Conservation (phyloP, 2,888 invertebrate species). For the Drosophila eohydei region DNA sequence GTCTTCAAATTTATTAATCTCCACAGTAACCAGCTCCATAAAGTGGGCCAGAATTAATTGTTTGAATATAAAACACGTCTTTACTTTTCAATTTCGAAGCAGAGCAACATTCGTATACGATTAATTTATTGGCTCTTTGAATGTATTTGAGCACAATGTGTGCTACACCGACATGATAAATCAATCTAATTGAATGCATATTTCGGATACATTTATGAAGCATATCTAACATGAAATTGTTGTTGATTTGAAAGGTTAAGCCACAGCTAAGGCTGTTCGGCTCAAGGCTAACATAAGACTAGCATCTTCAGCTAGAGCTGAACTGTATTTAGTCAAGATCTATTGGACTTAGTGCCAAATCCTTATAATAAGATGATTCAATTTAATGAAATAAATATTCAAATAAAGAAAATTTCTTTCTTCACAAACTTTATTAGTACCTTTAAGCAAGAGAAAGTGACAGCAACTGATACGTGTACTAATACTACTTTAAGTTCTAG, state of each 20-base stretch:
- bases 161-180: constrained; percentile 6
- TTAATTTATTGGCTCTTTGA: not conserved
- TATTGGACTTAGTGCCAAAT: no score
- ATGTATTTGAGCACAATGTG: not conserved
- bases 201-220: not conserved
- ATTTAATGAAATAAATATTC: no score
- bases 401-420: no score
- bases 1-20: constrained; percentile 15
- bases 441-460: no score
- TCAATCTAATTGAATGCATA: constrained; percentile 1
- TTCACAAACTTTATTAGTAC: no score
- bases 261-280: not conserved
- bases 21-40: constrained; percentile 5
- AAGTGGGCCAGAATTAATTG: constrained; percentile 13
- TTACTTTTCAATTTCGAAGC: not conserved
- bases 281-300: not conserved
- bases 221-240: no score
- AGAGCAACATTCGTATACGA: not conserved
- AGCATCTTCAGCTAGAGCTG: not conserved
- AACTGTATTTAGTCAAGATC: no score
- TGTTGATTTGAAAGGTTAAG: constrained; percentile 1
- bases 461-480: no score
- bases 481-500: no score
- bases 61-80: not conserved
- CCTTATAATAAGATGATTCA: no score